phyloP scores from a whole-genome alignment of 2,797 vertebrate genomes.

The Gallinago nigripennis region DNA sequence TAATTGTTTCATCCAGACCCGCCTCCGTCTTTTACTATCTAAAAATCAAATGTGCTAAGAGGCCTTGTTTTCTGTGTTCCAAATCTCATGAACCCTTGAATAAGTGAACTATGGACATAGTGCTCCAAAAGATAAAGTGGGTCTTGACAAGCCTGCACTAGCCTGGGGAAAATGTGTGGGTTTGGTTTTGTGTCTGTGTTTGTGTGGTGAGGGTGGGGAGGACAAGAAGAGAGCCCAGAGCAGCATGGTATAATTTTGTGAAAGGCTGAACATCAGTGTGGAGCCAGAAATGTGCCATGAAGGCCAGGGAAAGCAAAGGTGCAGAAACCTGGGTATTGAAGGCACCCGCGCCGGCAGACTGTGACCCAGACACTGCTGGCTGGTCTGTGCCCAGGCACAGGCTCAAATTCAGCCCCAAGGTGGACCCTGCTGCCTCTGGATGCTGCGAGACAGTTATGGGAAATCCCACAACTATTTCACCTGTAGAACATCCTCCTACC shows the following conservation, averaged over 20 bases:
- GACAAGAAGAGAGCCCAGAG: background rate
- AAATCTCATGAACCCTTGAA: background rate
- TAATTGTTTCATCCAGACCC: background rate
- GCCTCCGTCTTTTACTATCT: background rate
- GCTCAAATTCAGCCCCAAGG: background rate
- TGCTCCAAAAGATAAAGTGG: background rate
- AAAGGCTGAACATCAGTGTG: background rate
- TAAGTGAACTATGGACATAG: background rate
- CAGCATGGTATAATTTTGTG: background rate
- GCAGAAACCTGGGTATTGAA: background rate
- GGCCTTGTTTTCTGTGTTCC: background rate
- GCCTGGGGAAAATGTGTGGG: background rate
- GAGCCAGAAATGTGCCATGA: background rate
- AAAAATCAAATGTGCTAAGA: slow-evolving; percentile 3
- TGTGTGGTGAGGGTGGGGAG: background rate
- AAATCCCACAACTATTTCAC: background rate
- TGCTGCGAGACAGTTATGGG: background rate
- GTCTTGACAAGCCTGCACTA: background rate
- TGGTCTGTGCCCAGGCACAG: fast-evolving
- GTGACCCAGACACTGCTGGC: background rate
- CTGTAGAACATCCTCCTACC: background rate
- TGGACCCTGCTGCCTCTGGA: background rate
- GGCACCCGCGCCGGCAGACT: fast-evolving
- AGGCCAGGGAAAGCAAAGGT: background rate
- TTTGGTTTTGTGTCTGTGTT: background rate